Conservation (phyloP, 2,888 invertebrate species). For the Actias luna region DNA sequence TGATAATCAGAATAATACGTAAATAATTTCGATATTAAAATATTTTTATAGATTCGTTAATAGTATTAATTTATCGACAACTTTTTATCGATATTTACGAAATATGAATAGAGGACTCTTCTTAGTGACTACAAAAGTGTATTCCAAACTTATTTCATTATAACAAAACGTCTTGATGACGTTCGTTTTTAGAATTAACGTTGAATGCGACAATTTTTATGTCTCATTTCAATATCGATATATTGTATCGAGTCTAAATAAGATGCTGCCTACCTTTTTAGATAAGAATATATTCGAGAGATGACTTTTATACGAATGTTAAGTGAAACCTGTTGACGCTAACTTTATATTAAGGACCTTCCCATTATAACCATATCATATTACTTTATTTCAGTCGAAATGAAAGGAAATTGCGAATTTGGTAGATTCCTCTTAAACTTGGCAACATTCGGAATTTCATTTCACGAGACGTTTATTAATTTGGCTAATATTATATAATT, state of each 20-base stretch:
- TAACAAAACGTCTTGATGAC: slow-evolving; percentile 56
- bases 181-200: slow-evolving; percentile 52
- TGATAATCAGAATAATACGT: background rate
- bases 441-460: slow-evolving; percentile 54
- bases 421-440: slow-evolving; percentile 39
- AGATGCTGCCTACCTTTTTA: slow-evolving; percentile 76
- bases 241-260: slow-evolving; percentile 30
- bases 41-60: background rate
- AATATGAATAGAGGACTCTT: slow-evolving; percentile 40
- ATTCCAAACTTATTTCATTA: slow-evolving; percentile 70
- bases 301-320: slow-evolving; percentile 81
- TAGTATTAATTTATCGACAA: slow-evolving; percentile 22
- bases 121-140: slow-evolving; percentile 63
- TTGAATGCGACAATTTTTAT: slow-evolving; percentile 57
- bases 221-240: slow-evolving; percentile 42
- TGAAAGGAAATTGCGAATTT: slow-evolving; percentile 39
- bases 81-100: slow-evolving; percentile 16
- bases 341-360: slow-evolving; percentile 77
- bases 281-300: slow-evolving; percentile 80
- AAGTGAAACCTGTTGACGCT: slow-evolving; percentile 77
- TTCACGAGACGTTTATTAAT: slow-evolving; percentile 54
- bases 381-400: slow-evolving; percentile 48
- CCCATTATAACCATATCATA: slow-evolving; percentile 72
- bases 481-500: slow-evolving; percentile 71
- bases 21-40: background rate